A percentile compares a stretch with the other conserved stretches of the same genome.
Conservation (phyloP, 2,113 vertebrate genomes). For the Eulacestoma nigropectus region DNA sequence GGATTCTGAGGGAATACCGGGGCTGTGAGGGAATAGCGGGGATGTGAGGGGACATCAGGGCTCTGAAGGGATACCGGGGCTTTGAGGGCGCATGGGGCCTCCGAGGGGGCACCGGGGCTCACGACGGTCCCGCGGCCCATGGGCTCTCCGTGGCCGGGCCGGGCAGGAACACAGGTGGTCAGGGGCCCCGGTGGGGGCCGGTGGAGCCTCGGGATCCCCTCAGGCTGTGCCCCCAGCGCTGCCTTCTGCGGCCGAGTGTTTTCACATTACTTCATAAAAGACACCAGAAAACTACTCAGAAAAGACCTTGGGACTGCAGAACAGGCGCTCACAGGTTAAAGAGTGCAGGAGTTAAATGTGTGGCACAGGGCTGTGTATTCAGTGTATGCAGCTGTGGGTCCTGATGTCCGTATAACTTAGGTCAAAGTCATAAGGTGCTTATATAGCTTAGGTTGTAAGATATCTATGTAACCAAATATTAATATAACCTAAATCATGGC, state of each 20-base stretch:
- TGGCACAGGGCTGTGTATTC: rapidly evolving
- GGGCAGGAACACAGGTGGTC: no score
- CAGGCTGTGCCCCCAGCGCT: not conserved
- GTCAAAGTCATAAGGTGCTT: no score
- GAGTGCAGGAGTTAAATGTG: not conserved
- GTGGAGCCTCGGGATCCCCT: not conserved
- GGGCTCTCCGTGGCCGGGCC: not conserved
- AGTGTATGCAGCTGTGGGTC: rapidly evolving
- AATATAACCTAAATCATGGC: no score
- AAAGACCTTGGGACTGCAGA: rapidly evolving
- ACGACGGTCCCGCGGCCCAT: rapidly evolving
- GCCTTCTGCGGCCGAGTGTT: rapidly evolving
- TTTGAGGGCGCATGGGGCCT: not conserved
- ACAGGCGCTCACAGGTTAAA: no score
- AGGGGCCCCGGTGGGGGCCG: no score
- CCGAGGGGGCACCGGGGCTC: not conserved
- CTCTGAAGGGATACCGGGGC: not conserved
- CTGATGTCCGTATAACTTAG: no score
- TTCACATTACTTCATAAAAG: no score
- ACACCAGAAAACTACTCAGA: not conserved
- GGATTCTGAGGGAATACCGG: not conserved
- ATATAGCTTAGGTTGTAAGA: no score
- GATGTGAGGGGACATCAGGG: no score
- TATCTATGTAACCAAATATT: no score
- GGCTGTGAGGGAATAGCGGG: not conserved